phyloP scores from a whole-genome alignment of 2,797 vertebrate species.

The Gallinago stenura region DNA sequence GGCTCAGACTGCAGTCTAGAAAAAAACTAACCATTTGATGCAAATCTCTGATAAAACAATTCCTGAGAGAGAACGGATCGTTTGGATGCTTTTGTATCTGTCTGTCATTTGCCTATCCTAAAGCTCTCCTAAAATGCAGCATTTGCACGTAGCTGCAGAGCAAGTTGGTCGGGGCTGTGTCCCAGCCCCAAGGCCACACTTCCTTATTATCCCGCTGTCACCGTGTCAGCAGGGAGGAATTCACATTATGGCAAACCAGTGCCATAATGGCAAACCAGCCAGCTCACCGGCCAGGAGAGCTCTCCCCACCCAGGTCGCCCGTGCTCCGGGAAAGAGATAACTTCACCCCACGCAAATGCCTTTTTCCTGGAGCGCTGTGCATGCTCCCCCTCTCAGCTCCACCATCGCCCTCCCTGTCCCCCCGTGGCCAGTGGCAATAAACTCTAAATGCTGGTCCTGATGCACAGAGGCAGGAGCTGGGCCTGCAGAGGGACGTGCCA shows the following conservation, averaged over 20 bases:
- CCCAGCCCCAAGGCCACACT: background rate
- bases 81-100: background rate
- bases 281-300: background rate
- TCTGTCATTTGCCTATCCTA: background rate
- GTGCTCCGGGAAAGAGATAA: background rate
- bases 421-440: accelerated
- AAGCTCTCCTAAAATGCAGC: accelerated
- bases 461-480: background rate
- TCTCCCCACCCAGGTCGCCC: background rate
- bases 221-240: background rate
- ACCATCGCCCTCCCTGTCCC: background rate
- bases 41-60: background rate
- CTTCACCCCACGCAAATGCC: no score
- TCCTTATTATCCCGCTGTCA: background rate
- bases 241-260: accelerated
- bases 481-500: background rate
- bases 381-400: background rate
- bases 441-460: background rate
- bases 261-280: background rate
- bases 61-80: background rate
- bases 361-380: background rate
- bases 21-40: accelerated
- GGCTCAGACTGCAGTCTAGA: background rate
- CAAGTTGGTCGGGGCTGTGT: background rate
- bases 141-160: background rate